A percentile compares a stretch with the other conserved stretches of the same genome.
Evolutionary conservation across 2,888 invertebrate genomes (phyloP).

Genomic region (Perdita meconis): DNA sequence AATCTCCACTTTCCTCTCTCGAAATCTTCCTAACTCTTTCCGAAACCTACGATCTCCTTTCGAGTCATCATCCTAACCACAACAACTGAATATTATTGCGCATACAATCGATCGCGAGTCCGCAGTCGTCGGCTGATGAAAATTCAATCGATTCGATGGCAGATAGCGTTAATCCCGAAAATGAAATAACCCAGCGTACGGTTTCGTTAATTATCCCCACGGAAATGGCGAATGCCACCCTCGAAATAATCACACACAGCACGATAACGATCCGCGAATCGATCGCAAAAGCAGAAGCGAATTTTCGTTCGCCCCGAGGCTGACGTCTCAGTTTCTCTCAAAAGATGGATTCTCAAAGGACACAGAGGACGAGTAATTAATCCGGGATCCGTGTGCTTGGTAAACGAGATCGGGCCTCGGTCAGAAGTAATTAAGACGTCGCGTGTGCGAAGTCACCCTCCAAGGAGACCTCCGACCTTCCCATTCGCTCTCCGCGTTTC

Average conservation of each 20-base stretch:
- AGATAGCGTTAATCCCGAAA: constrained; percentile 53
- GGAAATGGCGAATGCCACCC: constrained; percentile 40
- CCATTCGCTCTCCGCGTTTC: background rate
- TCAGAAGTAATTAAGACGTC: constrained; percentile 27
- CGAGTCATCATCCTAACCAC: too few species aligned
- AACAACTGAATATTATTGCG: too few species aligned
- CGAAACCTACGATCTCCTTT: too few species aligned
- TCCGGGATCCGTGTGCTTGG: background rate
- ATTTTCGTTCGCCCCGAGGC: too few species aligned
- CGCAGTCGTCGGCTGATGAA: constrained; percentile 38
- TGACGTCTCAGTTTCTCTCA: too few species aligned
- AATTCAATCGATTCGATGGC: constrained; percentile 54
- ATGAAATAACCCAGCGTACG: constrained; percentile 46
- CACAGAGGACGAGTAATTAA: background rate
- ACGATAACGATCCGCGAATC: background rate
- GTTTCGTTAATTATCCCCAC: constrained; percentile 53
- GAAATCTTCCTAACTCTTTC: too few species aligned
- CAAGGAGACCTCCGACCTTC: background rate
- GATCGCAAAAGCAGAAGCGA: background rate
- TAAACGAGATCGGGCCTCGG: constrained; percentile 6
- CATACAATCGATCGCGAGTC: background rate
- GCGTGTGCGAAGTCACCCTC: background rate
- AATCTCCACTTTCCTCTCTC: too few species aligned
- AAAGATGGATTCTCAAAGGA: background rate
- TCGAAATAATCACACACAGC: background rate